These are phyloP conservation scores for Microplitis demolitor DNA, from an alignment of 1,140 invertebrate species.

Conservation along the genomic window DNA sequence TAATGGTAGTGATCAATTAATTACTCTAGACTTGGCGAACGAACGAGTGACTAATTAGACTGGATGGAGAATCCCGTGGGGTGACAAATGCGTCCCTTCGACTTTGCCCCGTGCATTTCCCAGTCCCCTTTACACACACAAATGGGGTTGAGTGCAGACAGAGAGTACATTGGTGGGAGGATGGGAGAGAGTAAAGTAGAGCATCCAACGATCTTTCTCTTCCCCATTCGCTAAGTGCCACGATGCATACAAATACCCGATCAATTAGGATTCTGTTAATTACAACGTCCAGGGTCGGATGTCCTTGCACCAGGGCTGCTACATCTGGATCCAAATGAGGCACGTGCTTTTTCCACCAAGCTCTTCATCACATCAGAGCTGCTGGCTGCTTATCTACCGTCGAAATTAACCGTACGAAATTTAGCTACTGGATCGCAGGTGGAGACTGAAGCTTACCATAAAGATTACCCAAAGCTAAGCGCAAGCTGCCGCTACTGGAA, in stretches of 20 bases:
- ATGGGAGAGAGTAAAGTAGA: too few relatives aligned
- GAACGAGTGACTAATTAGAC: conserved; percentile 27
- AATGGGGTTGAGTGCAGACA: too few relatives aligned
- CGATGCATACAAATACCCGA: conserved; percentile 16
- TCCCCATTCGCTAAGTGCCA: not conserved
- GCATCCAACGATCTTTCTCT: not conserved
- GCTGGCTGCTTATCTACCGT: too few relatives aligned
- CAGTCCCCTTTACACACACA: not conserved
- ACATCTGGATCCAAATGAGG: too few relatives aligned
- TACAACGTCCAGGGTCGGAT: not conserved
- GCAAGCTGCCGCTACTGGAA: too few relatives aligned
- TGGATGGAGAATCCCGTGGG: conserved; percentile 22
- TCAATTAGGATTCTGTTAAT: conserved; percentile 27
- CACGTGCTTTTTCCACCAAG: too few relatives aligned
- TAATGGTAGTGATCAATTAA: conserved; percentile 26
- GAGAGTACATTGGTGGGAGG: too few relatives aligned
- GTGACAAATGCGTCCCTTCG: conserved; percentile 32
- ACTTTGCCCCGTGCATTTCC: conserved; percentile 21
- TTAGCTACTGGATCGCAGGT: too few relatives aligned
- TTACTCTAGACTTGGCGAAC: conserved; percentile 15
- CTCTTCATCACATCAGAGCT: too few relatives aligned
- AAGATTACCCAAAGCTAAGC: not conserved
- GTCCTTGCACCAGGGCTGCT: too few relatives aligned
- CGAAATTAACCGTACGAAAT: too few relatives aligned
- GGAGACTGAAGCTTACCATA: too few relatives aligned